A percentile compares a stretch with the other conserved stretches of the same genome.
Conservation (phyloP, 2,888 invertebrate species). For the Spialia ferax region DNA sequence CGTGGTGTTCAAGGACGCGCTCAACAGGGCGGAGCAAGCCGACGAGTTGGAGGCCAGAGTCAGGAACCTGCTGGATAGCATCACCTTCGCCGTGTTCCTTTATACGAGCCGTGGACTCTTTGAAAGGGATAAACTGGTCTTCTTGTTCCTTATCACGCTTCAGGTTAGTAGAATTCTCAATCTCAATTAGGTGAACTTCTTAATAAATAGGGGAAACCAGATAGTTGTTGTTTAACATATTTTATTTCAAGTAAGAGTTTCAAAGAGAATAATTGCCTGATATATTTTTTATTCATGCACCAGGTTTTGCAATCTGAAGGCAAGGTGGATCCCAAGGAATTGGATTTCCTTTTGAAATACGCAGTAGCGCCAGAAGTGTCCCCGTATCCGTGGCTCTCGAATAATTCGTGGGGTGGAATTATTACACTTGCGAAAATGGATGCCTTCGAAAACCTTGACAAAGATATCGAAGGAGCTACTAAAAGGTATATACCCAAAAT, state of each 20-base stretch:
- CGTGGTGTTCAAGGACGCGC: slow-evolving; percentile 95
- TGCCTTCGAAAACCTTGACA: slow-evolving; percentile 94
- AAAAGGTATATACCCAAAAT: slow-evolving; percentile 83
- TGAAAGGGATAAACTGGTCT: slow-evolving; percentile 96
- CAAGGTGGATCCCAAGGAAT: slow-evolving; percentile 91
- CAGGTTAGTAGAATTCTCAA: slow-evolving; percentile 82
- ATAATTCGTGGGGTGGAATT: slow-evolving; percentile 94
- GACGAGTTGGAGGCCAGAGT: slow-evolving; percentile 92
- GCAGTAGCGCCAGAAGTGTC: slow-evolving; percentile 91
- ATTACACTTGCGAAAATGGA: slow-evolving; percentile 91
- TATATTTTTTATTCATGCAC: not conserved
- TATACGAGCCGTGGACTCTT: slow-evolving; percentile 97
- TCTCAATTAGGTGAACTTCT: too few relatives aligned
- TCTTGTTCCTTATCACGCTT: slow-evolving; percentile 94
- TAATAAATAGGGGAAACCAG: too few relatives aligned
- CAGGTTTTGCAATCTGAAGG: slow-evolving; percentile 79
- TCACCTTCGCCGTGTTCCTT: slow-evolving; percentile 94
- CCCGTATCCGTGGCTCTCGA: slow-evolving; percentile 94
- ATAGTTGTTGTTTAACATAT: too few relatives aligned
- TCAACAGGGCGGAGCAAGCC: slow-evolving; percentile 89
- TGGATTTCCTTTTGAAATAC: slow-evolving; percentile 95
- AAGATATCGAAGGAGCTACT: slow-evolving; percentile 96
- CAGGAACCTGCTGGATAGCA: slow-evolving; percentile 92
- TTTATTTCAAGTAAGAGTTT: too few relatives aligned
- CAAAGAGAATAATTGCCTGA: not conserved